Percentiles rank a stretch among this genome's conserved stretches.
Evolutionary conservation across 2,797 vertebrate species (phyloP).

Genomic region (Leuciscus waleckii): DNA sequence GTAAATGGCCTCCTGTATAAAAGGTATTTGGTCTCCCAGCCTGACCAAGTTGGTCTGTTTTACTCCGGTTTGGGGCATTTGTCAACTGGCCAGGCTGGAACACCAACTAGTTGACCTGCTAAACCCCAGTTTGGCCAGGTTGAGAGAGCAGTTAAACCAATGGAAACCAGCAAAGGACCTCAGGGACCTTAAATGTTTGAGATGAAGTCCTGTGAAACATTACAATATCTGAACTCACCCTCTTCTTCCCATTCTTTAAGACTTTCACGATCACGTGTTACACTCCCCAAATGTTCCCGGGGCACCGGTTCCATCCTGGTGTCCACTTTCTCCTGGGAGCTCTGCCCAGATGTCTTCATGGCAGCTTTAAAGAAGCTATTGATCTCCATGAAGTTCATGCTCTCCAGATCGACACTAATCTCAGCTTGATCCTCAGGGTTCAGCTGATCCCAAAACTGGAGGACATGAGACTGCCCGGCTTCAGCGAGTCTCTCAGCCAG

Average conservation of each 20-base stretch:
- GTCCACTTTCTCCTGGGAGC: slow-evolving; percentile 83
- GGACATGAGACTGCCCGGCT: slow-evolving; percentile 85
- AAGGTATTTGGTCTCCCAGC: not conserved
- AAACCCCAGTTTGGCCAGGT: not conserved
- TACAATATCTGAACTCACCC: slow-evolving; percentile 76
- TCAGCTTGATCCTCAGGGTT: slow-evolving; percentile 73
- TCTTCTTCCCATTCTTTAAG: slow-evolving; percentile 86
- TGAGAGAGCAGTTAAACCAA: not conserved
- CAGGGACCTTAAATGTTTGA: not conserved
- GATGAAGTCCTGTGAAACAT: not conserved
- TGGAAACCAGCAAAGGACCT: not conserved
- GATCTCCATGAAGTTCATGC: slow-evolving; percentile 86
- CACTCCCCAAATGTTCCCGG: slow-evolving; percentile 88
- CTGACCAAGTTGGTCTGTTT: not conserved
- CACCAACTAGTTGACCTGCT: not conserved
- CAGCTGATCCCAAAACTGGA: slow-evolving; percentile 87
- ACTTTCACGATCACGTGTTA: slow-evolving; percentile 83
- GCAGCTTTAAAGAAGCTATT: slow-evolving; percentile 85
- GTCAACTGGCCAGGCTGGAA: not conserved
- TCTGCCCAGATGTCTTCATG: slow-evolving; percentile 73
- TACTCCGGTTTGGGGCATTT: not conserved
- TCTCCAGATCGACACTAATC: slow-evolving; percentile 77
- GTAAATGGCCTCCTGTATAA: not conserved
- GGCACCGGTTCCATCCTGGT: slow-evolving; percentile 90
- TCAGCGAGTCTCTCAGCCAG: slow-evolving; percentile 74